Evolutionary conservation across 2,113 vertebrate genomes (phyloP), one percentile per base, ranked within the genome.

Genomic region (Edolisoma coerulescens): DNA sequence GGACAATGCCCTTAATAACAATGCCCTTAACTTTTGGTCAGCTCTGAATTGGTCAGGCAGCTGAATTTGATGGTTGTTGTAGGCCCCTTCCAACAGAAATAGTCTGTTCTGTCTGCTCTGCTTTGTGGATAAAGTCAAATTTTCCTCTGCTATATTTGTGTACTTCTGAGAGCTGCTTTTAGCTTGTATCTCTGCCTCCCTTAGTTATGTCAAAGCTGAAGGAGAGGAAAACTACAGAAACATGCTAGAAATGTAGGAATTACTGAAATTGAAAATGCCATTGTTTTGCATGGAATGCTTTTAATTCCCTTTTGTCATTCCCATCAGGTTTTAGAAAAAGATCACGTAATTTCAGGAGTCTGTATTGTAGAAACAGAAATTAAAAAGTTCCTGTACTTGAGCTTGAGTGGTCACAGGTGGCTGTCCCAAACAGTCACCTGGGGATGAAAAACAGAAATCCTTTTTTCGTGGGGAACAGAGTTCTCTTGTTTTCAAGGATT

Each of bases 321-420:
- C 49, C 6, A 10, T 56, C 8, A 42, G 24, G 5, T 77, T 89
- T 86, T 80, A 84, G 68, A 37, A 80, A 50, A 68, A 76, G n/a
- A 49, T 84, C 15, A 41, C 6, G 4, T 33, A 30, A 33, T 80
- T 86, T 83, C 52, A 70, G 39, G 26, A 53, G 37, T 39, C 11
- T 84, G 11, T n/a, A 57, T 22, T 50, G 16, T 45, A 84, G 83
- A 77, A 41, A 57, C 11, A 61, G 47, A 56, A 80, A 65, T 75
- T 3, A 1, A 52, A 73, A 39, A 30, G n/a, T 45, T 89, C n/a
- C 6, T 80, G 27, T 39, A 32, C 0, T 0, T 68, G 32, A 69
- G 41, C 39, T 77, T 52, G 50, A 23, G 30, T 30, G 41, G 14
- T 68, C 44, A 30, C 24, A 49, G 22, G 7, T 70, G 26, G 20